These are phyloP conservation scores for Papilio gigon DNA, from an alignment of 2,888 invertebrate species.

Conservation along the genomic window DNA sequence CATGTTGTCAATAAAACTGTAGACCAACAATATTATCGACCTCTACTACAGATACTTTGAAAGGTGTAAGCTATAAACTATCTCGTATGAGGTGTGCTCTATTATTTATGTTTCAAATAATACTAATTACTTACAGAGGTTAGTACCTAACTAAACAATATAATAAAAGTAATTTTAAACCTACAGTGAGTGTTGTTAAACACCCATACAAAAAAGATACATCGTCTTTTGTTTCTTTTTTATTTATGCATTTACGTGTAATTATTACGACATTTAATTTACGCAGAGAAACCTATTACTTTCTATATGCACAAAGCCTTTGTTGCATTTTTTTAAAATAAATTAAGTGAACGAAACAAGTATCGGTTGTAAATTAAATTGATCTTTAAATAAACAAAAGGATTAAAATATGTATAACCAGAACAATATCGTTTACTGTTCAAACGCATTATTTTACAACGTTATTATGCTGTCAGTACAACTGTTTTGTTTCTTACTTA, in stretches of 20 bases:
- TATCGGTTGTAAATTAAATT: conserved; percentile 6
- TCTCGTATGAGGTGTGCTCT: too few species aligned
- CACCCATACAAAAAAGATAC: conserved; percentile 1
- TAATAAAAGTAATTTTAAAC: background rate
- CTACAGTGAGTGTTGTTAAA: background rate
- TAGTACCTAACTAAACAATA: too few species aligned
- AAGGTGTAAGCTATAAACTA: too few species aligned
- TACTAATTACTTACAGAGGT: too few species aligned
- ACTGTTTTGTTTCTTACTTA: conserved; percentile 48
- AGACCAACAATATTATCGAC: background rate
- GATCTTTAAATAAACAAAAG: conserved; percentile 13
- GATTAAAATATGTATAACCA: conserved; percentile 8
- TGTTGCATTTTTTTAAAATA: conserved; percentile 9
- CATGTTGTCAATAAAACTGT: background rate
- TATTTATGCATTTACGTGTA: too few species aligned
- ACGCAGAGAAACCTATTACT: background rate
- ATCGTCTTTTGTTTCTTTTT: too few species aligned
- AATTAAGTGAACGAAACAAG: background rate
- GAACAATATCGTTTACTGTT: background rate
- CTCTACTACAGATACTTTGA: too few species aligned
- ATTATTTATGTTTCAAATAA: too few species aligned
- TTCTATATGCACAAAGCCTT: background rate
- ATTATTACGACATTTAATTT: background rate
- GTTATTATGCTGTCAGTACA: conserved; percentile 2
- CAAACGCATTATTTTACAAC: background rate